Base-by-base conservation (phyloP, 2,797 vertebrate species). In the Meda fulgida region DNA sequence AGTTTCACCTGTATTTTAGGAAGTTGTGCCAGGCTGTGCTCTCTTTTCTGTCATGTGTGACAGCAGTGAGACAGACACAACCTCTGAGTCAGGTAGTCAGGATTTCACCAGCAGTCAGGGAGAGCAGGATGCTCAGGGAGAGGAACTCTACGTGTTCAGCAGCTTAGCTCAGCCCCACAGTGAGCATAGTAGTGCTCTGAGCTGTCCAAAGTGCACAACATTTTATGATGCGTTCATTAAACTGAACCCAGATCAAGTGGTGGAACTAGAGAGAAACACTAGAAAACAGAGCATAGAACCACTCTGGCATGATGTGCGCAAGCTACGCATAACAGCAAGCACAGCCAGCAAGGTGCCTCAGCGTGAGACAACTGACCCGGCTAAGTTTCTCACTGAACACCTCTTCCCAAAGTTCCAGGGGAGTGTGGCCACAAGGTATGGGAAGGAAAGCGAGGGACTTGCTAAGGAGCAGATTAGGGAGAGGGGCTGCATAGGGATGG, bases 171-270 rank as follows among this genome's bases (percentile, higher is more conserved):
- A 43, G 43, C 43, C 43, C 58, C 58, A 26, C 58, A 26, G 9
- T 60, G 58, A 60, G 21, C 58, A 60, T 60, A n/a, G 58, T 60
- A 60, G 23, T 58, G 55, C 21, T 55, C 21, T 55, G 53, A 55
- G 53, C 21, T 55, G 53, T 55, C 53, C 18, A 55, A 55, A 55
- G 65, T 81, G 48, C 66, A 71, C 10, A 51, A 34, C 34, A 71
- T 84, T 77, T 84, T 77, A 67, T 84, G 81, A 84, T 11, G 53
- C 34, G 14, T 83, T 83, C 70, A 65, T 83, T 83, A 72, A 40
- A 73, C 36, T 58, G 23, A 58, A 58, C 23, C 23, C 55, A 58
- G 23, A 11, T 58, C 55, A 58, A 58, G 23, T 58, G 55, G 55
- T 58, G 55, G 7, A 58, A n/a, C 55, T 58, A 58, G 55, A 58